Evolutionary conservation across 2,888 invertebrate species (phyloP), one percentile per base, ranked within the genome.

Genomic region (Orchestes rusci): DNA sequence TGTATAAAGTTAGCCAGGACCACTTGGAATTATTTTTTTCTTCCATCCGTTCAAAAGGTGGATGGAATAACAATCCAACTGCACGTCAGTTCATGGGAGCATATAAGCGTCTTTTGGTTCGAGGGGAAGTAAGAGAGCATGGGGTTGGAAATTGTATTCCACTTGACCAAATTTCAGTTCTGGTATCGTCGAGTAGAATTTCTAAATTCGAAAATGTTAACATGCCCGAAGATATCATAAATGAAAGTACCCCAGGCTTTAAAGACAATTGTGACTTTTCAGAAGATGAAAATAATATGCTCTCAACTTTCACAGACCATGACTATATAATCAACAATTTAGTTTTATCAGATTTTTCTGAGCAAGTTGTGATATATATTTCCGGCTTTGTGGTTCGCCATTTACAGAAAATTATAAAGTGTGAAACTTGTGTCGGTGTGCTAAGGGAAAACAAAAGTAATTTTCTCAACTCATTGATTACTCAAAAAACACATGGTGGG

Each of bases 41-140:
- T 3, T 43, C 43, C 12, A 46, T 54, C 7, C 27, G 52, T n/a
- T 39, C 43, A 4, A 43, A 36, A 41, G 54, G 54, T 3, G 54
- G 53, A 4, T 52, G 45, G 40, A 54, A 54, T 39, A 54, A 53
- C 29, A 54, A 54, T 40, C 54, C 54, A 2, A 53, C 53, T 7
- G 37, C 37, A 12, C 20, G 45, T 4, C 53, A 53, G 16, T 53
- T 53, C 42, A 38, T 29, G 8, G 33, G 42, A 4, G 46, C 52
- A 2, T 54, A 54, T 36, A 51, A 53, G 38, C 48, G 49, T 36
- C 30, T 53, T n/a, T 7, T 53, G 15, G 35, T 50, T 13, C 4
- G 43, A 20, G 44, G 34, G n/a, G 51, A 47, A 39, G 19, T 52
- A 12, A 31, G 44, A 1, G 45, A 39, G 8, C 31, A 32, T 33